Base-by-base conservation (phyloP, 2,113 vertebrate genomes). In the Otolemur garnettii region DNA sequence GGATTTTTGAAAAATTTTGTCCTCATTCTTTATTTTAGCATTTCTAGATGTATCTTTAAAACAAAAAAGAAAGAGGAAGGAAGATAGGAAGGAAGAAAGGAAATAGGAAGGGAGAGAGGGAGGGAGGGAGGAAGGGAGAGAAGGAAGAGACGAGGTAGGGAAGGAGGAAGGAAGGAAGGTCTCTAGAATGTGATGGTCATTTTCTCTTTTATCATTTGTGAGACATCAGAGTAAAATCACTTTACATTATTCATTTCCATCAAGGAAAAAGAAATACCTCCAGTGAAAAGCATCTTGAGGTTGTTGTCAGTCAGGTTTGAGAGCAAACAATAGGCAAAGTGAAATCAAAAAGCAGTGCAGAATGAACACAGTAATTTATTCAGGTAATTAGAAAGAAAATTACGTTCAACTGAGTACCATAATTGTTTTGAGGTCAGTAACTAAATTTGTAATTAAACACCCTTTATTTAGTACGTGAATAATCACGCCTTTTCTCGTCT, bases 391-490 rank as follows among this genome's bases (percentile, higher is more conserved):
- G 89, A 87, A 94, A 87, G 81, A 96, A 97, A 96, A 96, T 95
- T 93, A 50, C 1, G 2, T 93, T 93, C 91, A 92, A 90, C 30
- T 94, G 75, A 95, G 45, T 95, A 87, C 21, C 60, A 64, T 85
- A 95, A 97, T 97, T 94, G 80, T 97, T 97, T 92, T 86, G 86
- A 97, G 96, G 97, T 97, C 91, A 96, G 82, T 89, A 96, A 91
- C 68, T 96, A 95, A 96, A 94, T 94, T 96, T 95, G 68, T 90
- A 97, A 97, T 97, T 96, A 96, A 97, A 93, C 26, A 95, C 12
- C 93, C 45, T 93, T 91, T 94, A 78, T 95, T 96, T 95, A 95
- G 83, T 94, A 69, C 66, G 78, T 94, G 82, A 97, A 93, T 86
- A 95, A 89, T 55, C 68, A 75, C 89, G 72, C 5, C 35, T 95